phyloP scores from a whole-genome alignment of 2,888 invertebrate species.

The Melinaea menophilus region DNA sequence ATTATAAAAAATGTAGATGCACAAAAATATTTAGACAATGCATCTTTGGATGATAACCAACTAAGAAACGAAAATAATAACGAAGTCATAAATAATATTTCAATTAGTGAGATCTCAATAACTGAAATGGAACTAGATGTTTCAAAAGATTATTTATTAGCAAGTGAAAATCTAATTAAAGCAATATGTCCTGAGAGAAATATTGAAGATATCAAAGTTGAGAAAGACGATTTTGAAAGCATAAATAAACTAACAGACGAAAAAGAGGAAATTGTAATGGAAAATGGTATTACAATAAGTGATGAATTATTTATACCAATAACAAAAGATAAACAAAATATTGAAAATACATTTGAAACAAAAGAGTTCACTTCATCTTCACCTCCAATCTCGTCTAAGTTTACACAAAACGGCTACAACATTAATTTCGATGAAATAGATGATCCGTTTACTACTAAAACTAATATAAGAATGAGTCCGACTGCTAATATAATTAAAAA shows the following conservation, averaged over 20 bases:
- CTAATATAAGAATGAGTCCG: slow-evolving; percentile 57
- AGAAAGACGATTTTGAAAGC: not conserved
- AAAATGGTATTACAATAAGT: not conserved
- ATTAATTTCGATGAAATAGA: slow-evolving; percentile 66
- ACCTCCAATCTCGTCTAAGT: slow-evolving; percentile 54
- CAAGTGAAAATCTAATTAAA: no score
- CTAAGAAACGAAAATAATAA: not conserved
- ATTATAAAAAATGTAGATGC: not conserved
- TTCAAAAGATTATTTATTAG: not conserved
- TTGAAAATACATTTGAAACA: slow-evolving; percentile 29
- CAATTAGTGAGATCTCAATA: no score
- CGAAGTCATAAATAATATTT: no score
- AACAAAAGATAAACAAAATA: slow-evolving; percentile 3
- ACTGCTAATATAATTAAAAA: slow-evolving; percentile 28
- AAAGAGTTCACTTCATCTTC: slow-evolving; percentile 35
- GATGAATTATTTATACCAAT: not conserved
- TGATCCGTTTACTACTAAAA: slow-evolving; percentile 65
- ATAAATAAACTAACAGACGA: not conserved
- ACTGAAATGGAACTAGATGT: not conserved
- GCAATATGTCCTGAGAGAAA: not conserved
- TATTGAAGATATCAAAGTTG: not conserved
- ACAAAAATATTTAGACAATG: not conserved
- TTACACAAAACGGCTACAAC: slow-evolving; percentile 59
- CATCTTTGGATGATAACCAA: not conserved
- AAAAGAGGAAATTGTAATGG: not conserved